phyloP scores from a whole-genome alignment of 2,797 vertebrate species.

The Dipus sagitta region DNA sequence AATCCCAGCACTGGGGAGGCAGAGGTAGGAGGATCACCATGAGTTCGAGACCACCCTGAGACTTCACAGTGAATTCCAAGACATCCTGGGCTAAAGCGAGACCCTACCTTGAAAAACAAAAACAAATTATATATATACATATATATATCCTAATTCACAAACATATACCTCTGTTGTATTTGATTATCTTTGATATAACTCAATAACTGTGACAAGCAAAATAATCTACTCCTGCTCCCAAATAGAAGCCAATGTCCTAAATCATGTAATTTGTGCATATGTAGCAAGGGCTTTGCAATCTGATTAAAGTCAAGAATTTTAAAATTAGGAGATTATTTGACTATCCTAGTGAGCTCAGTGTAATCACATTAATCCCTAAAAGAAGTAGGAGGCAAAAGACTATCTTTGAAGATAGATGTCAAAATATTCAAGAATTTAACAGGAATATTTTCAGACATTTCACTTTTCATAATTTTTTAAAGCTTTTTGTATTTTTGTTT shows the following conservation, averaged over 20 bases:
- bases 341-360: neutral
- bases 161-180: neutral
- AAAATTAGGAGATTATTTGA: neutral
- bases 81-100: too few species aligned
- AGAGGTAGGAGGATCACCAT: too few species aligned
- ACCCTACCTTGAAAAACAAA: too few species aligned
- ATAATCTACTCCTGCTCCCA: neutral
- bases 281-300: neutral
- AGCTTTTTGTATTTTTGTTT: too few species aligned
- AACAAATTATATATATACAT: too few species aligned
- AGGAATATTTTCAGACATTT: slow-evolving; percentile 7
- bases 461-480: slow-evolving; percentile 28
- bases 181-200: neutral
- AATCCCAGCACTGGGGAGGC: too few species aligned
- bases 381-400: neutral
- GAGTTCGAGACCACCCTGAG: too few species aligned
- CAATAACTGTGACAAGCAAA: neutral
- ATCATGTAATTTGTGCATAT: neutral
- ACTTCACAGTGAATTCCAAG: too few species aligned
- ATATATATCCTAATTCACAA: slow-evolving; percentile 12
- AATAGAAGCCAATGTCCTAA: neutral
- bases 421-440: neutral
- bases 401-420: neutral
- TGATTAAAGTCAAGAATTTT: neutral
- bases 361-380: neutral